These are phyloP conservation scores for Acromyrmex charruanus DNA, from an alignment of 1,140 invertebrate species.

Conservation along the genomic window DNA sequence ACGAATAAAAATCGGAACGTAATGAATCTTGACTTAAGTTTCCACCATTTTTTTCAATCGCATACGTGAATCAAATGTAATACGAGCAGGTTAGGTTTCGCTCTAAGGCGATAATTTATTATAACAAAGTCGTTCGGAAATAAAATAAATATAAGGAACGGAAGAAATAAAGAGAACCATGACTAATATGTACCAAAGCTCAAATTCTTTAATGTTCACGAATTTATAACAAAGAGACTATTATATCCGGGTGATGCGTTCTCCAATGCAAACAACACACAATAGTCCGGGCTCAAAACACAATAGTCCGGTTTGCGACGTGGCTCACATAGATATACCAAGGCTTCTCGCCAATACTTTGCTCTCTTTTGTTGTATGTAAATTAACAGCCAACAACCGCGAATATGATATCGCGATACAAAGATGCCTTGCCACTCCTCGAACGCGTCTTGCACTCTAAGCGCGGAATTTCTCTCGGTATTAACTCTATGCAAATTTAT, in stretches of 20 bases:
- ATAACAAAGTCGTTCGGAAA: background rate
- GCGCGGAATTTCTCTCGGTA: slow-evolving; percentile 33
- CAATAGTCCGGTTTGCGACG: slow-evolving; percentile 17
- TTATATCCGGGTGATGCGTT: background rate
- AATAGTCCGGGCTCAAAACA: slow-evolving; percentile 2
- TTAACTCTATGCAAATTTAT: slow-evolving; percentile 61
- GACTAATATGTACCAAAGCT: background rate
- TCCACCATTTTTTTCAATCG: slow-evolving; percentile 4
- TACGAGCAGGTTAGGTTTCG: background rate
- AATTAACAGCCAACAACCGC: slow-evolving; percentile 61
- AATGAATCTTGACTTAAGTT: slow-evolving; percentile 30
- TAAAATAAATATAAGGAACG: background rate
- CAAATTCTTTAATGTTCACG: background rate
- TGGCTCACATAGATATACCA: slow-evolving; percentile 27
- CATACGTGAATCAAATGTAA: background rate
- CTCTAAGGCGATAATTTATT: background rate
- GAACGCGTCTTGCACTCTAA: slow-evolving; percentile 24
- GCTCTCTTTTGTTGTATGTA: slow-evolving; percentile 64
- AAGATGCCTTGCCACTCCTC: slow-evolving; percentile 38
- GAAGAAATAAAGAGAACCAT: background rate
- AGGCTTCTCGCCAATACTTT: slow-evolving; percentile 30
- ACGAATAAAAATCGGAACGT: background rate
- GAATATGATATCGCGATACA: slow-evolving; percentile 59
- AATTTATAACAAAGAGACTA: background rate
- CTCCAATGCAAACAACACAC: background rate